Base-by-base conservation (phyloP, 2,113 vertebrate species). In the Lutjanus erythropterus region DNA sequence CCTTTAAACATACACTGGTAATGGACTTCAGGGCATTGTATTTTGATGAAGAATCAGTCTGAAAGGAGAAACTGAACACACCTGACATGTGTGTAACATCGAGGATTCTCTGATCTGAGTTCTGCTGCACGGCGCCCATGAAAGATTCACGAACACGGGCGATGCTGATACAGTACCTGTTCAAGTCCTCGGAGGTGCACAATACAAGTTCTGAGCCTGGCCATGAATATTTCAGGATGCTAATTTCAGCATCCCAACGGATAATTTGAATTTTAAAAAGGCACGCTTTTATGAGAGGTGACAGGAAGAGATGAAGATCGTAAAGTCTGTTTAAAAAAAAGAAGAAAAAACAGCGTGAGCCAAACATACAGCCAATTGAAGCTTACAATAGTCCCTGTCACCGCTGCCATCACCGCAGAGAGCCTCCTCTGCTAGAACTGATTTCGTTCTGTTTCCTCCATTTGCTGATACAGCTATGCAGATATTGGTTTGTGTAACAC, bases 221-320 rank as follows among this genome's bases (percentile, higher is more conserved):
- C 39, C 85, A 87, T 92, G 88, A 91, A 94, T 94, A 93, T 94
- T 93, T 93, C 75, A 93, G 62, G 69, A 90, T 84, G 78, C 88
- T 92, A 91, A 93, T 93, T 92, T 81, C 62, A 46, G 79, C 81
- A n/a, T 86, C 86, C 86, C 75, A 55, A 68, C 55, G 80, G 81
- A 88, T 76, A 49, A 85, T 92, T 89, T 78, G 76, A 91, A 88
- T 91, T 86, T 81, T 83, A 85, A 91, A 90, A 82, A 78, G 66
- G 35, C 49, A 18, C 31, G 3, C 49, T 77, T 82, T 81, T 53
- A 82, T 66, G 69, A 75, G 75, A 73, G 78, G 76, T 87, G 86
- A 86, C 84, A 75, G 73, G 37, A 46, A 76, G 56, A 75, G 79
- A 84, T 67, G 80, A 78, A 59, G 67, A 72, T 78, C 58, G 50